Evolutionary conservation across 2,113 vertebrate genomes (phyloP).

Genomic region (Circaetus cinerascens): DNA sequence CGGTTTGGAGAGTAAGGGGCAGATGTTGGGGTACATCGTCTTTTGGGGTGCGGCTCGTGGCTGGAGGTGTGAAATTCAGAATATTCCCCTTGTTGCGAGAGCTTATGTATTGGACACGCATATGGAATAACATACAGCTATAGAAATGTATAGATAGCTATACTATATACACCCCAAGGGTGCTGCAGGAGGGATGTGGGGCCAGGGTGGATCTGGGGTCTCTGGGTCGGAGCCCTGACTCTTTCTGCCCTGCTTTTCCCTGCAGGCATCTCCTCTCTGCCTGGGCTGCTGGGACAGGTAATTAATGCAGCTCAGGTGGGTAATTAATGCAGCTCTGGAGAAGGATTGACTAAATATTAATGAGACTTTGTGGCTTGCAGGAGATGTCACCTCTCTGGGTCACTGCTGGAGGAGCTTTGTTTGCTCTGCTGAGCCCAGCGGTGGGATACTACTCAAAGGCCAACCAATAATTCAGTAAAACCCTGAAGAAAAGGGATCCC

Average conservation of each 20-base stretch:
- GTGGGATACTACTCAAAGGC: background rate
- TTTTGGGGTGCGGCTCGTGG: background rate
- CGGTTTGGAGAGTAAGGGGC: background rate
- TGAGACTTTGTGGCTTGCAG: background rate
- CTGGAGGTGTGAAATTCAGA: fast-evolving
- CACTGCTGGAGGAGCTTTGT: background rate
- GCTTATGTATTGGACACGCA: fast-evolving
- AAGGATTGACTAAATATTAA: background rate
- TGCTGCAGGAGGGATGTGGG: background rate
- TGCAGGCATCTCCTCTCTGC: background rate
- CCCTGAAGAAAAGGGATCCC: background rate
- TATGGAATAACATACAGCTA: fast-evolving
- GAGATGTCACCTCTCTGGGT: background rate
- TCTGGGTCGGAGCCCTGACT: background rate
- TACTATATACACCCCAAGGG: fast-evolving
- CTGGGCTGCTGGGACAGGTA: background rate
- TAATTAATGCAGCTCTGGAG: background rate
- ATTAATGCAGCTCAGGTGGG: background rate
- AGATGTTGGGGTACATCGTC: background rate
- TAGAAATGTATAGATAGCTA: fast-evolving
- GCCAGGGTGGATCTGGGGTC: background rate
- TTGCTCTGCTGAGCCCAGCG: background rate
- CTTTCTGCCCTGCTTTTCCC: background rate
- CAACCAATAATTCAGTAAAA: background rate
- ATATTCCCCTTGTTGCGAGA: fast-evolving